Evolutionary conservation across 2,113 vertebrate species (phyloP).

Genomic region (Sapajus apella): DNA sequence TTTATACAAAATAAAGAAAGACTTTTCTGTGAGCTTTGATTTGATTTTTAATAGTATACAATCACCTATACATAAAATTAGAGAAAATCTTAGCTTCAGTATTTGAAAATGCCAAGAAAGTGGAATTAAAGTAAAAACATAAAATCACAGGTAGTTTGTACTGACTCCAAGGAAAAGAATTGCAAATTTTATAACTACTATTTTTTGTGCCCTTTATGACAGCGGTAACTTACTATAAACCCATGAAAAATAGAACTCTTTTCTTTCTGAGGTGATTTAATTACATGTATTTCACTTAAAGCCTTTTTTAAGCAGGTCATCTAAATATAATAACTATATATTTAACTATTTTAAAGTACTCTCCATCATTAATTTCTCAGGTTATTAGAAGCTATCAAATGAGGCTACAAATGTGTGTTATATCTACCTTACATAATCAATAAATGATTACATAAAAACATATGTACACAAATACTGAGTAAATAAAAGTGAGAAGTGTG

Average conservation of each 20-base stretch:
- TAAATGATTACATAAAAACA: background rate
- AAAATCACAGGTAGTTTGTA: background rate
- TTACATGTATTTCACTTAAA: background rate
- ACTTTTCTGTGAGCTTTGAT: background rate
- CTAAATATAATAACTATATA: background rate
- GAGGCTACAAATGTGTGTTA: background rate
- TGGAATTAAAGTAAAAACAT: conserved; percentile 21
- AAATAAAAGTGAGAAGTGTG: background rate
- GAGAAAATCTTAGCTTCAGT: background rate
- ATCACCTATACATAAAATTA: background rate
- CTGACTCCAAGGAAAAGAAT: background rate
- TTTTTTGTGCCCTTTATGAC: background rate
- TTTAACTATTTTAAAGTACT: conserved; percentile 1
- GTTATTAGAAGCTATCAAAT: background rate
- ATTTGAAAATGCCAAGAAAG: conserved; percentile 3
- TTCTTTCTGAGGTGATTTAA: background rate
- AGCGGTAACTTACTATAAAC: background rate
- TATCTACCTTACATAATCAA: background rate
- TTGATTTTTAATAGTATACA: background rate
- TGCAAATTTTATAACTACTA: background rate
- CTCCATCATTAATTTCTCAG: background rate
- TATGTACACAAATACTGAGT: background rate
- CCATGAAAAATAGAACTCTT: background rate
- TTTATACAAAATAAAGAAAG: background rate
- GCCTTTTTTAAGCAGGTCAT: background rate